phyloP scores from a whole-genome alignment of 2,113 vertebrate genomes.

The Megalops atlanticus region DNA sequence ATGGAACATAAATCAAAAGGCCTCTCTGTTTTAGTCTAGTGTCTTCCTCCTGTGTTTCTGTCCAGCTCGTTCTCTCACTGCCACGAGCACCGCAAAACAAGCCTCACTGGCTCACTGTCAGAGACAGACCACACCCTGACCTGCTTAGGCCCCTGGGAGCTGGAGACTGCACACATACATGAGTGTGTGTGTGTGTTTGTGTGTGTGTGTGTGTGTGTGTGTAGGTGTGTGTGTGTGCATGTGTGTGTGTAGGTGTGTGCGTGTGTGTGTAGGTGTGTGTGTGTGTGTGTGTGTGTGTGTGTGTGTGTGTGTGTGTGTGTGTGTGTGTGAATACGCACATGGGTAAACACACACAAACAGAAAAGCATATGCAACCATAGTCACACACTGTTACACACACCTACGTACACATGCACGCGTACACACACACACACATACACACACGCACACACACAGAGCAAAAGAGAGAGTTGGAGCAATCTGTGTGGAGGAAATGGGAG shows the following conservation, averaged over 20 bases:
- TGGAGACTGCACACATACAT: neutral
- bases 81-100: neutral
- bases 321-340: slow-evolving; percentile 5
- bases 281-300: neutral
- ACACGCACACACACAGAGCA: slow-evolving; percentile 17
- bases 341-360: slow-evolving; percentile 23
- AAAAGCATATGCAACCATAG: slow-evolving; percentile 20
- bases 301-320: neutral
- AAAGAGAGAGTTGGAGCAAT: neutral
- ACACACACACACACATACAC: neutral
- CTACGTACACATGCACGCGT: slow-evolving; percentile 29
- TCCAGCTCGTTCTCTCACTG: neutral
- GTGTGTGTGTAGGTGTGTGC: neutral
- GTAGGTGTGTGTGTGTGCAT: no score
- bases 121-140: neutral
- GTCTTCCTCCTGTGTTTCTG: neutral
- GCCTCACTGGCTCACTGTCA: neutral
- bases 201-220: no score
- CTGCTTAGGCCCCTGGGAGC: neutral
- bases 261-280: neutral
- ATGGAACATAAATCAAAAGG: neutral
- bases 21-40: neutral
- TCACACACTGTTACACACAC: slow-evolving; percentile 17
- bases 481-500: neutral
- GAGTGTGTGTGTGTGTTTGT: neutral